phyloP scores from a whole-genome alignment of 2,113 vertebrate species.

The Riparia riparia region DNA sequence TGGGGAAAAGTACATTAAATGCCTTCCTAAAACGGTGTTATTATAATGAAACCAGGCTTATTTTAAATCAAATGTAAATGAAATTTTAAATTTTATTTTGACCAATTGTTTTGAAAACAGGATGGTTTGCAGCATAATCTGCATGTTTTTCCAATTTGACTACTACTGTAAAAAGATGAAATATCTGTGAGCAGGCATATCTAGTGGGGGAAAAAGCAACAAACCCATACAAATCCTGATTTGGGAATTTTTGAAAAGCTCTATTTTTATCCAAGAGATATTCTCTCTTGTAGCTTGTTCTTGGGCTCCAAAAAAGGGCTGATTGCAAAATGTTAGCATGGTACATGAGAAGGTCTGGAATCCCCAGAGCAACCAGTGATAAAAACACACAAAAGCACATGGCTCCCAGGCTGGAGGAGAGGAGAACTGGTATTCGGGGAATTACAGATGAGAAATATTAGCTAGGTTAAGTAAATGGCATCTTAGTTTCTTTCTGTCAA shows the following conservation, averaged over 20 bases:
- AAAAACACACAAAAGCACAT: background rate
- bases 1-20: background rate
- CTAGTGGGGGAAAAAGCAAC: background rate
- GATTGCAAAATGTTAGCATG: background rate
- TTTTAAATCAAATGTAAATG: background rate
- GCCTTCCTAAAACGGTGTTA: background rate
- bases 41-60: background rate
- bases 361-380: background rate
- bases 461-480: slow-evolving; percentile 36
- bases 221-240: background rate
- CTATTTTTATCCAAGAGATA: background rate
- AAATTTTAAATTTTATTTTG: background rate
- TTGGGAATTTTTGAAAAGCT: background rate
- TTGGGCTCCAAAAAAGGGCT: background rate
- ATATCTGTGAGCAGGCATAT: background rate
- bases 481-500: background rate
- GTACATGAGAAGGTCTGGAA: background rate
- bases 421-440: background rate
- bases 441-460: slow-evolving; percentile 23
- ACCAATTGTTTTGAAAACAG: background rate
- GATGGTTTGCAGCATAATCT: background rate
- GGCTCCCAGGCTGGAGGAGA: background rate
- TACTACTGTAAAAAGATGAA: background rate
- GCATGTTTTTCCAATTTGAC: background rate
- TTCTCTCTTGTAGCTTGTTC: background rate